phyloP scores from a whole-genome alignment of 1,140 invertebrate genomes.

The Drosophila sucinea region DNA sequence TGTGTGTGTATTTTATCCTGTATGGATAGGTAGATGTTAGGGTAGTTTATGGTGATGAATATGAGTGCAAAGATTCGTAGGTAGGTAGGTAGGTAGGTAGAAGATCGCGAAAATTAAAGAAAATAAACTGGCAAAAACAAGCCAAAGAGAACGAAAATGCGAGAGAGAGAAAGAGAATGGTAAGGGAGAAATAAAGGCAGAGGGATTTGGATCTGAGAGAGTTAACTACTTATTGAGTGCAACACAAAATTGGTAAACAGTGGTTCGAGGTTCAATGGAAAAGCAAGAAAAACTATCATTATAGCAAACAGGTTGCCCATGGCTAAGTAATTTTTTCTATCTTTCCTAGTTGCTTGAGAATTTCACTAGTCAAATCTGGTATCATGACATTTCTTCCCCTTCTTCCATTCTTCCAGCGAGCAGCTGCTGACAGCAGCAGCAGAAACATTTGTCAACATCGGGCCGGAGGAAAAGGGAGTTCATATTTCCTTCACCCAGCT shows the following conservation, averaged over 20 bases:
- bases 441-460: constrained; percentile 25
- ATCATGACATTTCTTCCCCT: constrained; percentile 21
- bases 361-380: constrained; percentile 34
- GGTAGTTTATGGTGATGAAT: constrained; percentile 29
- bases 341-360: background rate
- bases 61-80: constrained; percentile 6
- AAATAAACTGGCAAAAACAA: constrained; percentile 2
- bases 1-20: constrained; percentile 28
- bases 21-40: constrained; percentile 48
- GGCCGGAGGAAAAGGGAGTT: constrained; percentile 8
- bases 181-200: background rate
- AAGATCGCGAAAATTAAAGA: constrained; percentile 5
- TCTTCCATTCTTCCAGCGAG: constrained; percentile 35
- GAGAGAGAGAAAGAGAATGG: background rate
- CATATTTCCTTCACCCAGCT: constrained; percentile 35
- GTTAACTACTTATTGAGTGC: constrained; percentile 11
- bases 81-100: constrained; percentile 5
- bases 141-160: too few relatives aligned
- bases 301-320: too few relatives aligned
- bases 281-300: background rate
- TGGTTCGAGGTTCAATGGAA: constrained; percentile 18
- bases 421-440: constrained; percentile 45
- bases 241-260: constrained; percentile 17
- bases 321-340: too few relatives aligned
- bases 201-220: background rate